Evolutionary conservation across 37 sponge, comb jelly and placozoan species (phyloP), one percentile per base, ranked within the genome.

Genomic region (Eunapius fragilis): DNA sequence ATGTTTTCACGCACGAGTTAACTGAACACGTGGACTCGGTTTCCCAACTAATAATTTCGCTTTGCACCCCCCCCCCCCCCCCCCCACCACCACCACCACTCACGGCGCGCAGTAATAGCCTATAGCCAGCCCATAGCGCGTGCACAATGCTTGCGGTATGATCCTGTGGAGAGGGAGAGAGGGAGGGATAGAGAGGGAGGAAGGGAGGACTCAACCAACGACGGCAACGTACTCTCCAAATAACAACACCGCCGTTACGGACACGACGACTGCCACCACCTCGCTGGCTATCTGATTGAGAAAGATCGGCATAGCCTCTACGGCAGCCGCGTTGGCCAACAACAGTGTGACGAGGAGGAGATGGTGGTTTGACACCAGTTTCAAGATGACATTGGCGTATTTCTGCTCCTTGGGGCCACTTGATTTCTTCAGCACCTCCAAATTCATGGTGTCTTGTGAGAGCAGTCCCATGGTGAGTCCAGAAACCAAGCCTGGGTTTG

Each of bases 381-480:
- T 27, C 41, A 95, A 68, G 35, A 95, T 95, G 4, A 90, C 75
- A 11, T 41, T 70, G 36, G 96, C 87, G 72, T 90, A 95, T n/a
- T 87, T 89, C 86, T 89, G 67, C 73, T 92, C 77, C 25, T 69
- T 74, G 0, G 93, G 85, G 68, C 89, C 83, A 6, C 96, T 93
- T 17, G 93, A 88, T 80, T 82, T 84, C 49, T 72, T 74, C 23
- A 95, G 82, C 24, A 95, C 93, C 79, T 90, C 82, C 30, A 95
- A 68, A 58, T 86, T 90, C 30, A 89, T 69, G 13, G 80, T 87
- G 80, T 95, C 96, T 72, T 92, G 86, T 79, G 96, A 95, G 26
- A 95, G 88, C 4, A 95, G 96, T 22, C 96, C 96, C 88, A 95
- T 95, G 30, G 96, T 95, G 23, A 95, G 87, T 2, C 96, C 96